A percentile compares a stretch with the other conserved stretches of the same genome.
Conservation (phyloP, 2,113 vertebrate genomes). For the Entosphenus tridentatus region DNA sequence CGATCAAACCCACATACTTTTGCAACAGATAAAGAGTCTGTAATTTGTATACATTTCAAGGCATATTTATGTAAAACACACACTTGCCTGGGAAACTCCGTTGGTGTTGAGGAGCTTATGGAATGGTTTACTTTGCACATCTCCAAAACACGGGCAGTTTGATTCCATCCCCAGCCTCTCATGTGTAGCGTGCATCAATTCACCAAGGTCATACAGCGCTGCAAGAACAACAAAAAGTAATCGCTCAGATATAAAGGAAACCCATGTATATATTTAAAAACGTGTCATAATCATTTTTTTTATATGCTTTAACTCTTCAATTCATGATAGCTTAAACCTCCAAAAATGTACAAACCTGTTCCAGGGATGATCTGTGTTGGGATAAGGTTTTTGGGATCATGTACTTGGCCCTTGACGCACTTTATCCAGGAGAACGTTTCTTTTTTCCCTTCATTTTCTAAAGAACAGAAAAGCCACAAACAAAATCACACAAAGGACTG, state of each 20-base stretch:
- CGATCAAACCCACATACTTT: too few relatives aligned
- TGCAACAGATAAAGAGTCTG: too few relatives aligned
- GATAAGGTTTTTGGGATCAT: slow-evolving; percentile 39
- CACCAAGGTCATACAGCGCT: slow-evolving; percentile 48
- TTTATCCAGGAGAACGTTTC: slow-evolving; percentile 39
- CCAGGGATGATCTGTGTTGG: slow-evolving; percentile 44
- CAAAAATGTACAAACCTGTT: slow-evolving; percentile 24
- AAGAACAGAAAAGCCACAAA: too few relatives aligned
- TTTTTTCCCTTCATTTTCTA: slow-evolving; percentile 15
- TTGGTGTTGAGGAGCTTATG: slow-evolving; percentile 1
- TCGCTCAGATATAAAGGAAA: too few relatives aligned
- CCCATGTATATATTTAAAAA: background rate
- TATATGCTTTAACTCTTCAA: background rate
- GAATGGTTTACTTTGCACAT: background rate
- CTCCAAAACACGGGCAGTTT: slow-evolving; percentile 30
- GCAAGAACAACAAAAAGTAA: slow-evolving; percentile 8
- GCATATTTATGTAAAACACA: too few relatives aligned
- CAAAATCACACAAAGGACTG: too few relatives aligned
- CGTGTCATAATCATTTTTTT: background rate
- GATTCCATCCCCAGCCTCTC: slow-evolving; percentile 43
- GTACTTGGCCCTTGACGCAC: slow-evolving; percentile 34
- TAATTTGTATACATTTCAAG: too few relatives aligned
- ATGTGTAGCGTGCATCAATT: slow-evolving; percentile 36
- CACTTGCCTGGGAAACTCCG: slow-evolving; percentile 1
- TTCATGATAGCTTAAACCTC: background rate